Conservation (phyloP, 2,113 vertebrate genomes). For the Antennarius striatus region DNA sequence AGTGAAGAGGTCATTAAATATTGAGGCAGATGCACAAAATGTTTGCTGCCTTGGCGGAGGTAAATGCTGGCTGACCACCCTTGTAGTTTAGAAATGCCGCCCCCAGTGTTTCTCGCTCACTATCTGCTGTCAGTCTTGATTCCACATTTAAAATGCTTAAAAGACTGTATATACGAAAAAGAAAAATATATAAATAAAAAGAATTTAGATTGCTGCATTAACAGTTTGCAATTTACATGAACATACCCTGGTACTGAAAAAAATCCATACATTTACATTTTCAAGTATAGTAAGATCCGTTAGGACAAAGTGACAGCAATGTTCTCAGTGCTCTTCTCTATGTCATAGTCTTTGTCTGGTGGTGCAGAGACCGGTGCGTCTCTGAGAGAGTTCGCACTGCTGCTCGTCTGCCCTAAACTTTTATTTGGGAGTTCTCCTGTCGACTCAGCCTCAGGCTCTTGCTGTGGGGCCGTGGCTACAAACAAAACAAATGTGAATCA, state of each 20-base stretch:
- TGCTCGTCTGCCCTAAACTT: constrained; percentile 78
- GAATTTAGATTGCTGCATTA: constrained; percentile 38
- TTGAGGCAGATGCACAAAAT: too few species aligned
- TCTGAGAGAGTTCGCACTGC: constrained; percentile 77
- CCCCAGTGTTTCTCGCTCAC: constrained; percentile 28
- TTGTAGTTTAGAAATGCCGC: constrained; percentile 18
- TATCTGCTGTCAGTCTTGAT: constrained; percentile 6
- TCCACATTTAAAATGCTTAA: constrained; percentile 38
- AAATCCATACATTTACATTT: constrained; percentile 64
- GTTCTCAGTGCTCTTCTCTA: constrained; percentile 87
- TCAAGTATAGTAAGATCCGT: constrained; percentile 56
- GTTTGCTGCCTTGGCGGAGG: too few species aligned
- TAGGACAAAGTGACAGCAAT: constrained; percentile 84
- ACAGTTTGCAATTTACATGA: constrained; percentile 34
- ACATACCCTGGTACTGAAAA: constrained; percentile 42
- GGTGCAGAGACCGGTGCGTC: constrained; percentile 78
- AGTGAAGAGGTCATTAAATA: too few species aligned
- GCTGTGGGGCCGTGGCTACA: constrained; percentile 92
- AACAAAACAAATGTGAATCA: constrained; percentile 20
- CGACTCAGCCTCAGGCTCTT: constrained; percentile 88
- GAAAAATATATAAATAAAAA: constrained; percentile 46
- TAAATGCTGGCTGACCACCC: too few species aligned
- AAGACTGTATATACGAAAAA: constrained; percentile 23
- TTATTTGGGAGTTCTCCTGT: constrained; percentile 85
- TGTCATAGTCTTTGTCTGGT: constrained; percentile 85